Base-by-base conservation (phyloP, 2,888 invertebrate species). In the Leucania comma region DNA sequence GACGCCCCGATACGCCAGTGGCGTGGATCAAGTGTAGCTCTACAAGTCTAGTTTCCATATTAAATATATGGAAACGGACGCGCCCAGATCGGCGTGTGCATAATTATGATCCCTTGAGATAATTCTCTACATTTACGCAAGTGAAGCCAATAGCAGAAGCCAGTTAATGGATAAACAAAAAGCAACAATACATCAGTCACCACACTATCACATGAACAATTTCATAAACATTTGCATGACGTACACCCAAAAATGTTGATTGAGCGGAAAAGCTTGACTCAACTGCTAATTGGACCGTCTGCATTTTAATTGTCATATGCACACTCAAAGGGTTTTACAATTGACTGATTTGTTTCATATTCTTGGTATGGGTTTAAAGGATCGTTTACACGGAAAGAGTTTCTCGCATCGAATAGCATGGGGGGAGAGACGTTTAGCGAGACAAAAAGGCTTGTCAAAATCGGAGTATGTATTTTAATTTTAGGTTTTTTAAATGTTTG, bases 241-340 rank as follows among this genome's bases (percentile, higher is more conserved):
- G 51, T 72, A 56, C n/a, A 17, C 53, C 68, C 59, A 58, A 72
- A 80, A 71, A 73, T 68, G 38, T 74, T 69, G 22, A 72, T 68
- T 64, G 64, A 58, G 59, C 63, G 59, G 69, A 78, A 81, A 80
- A 72, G 82, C 51, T 63, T 74, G 68, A 75, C 62, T 78, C 75
- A 68, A 46, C 22, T 12, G 67, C 58, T 80, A 85, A 85, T 85
- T 80, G 80, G 57, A 17, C 56, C 35, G 83, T 86, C 86, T 86
- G 86, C 81, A 71, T 81, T 83, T 80, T 83, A 82, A 86, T 86
- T 86, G 70, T 72, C 75, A 76, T 26, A 59, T 70, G 32, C 62
- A 70, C 70, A 56, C 59, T 64, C 66, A 80, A 75, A 75, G 80
- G 54, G 57, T 53, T 78, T 66, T 68, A 69, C 51, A 48, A 67